Evolutionary conservation across 2,797 vertebrate species (phyloP), one percentile per base, ranked within the genome.

Genomic region (Acanthopagrus latus): DNA sequence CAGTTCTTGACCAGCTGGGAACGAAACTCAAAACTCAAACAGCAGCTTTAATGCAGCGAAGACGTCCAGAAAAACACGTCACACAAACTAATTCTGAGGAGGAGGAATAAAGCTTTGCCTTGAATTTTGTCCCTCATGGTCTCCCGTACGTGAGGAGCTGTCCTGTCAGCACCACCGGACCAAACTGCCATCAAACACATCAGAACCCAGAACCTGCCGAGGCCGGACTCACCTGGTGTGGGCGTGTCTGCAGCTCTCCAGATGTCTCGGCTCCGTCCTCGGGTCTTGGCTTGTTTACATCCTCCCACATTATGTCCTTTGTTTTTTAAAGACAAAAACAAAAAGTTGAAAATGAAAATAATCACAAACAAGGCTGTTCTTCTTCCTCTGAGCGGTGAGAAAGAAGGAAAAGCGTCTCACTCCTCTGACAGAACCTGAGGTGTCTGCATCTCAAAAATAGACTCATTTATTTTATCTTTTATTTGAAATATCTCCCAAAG

Each of bases 191-290:
- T 3, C 51, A n/a, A 41, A 25, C 16, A 12, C 20, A 64, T 18
- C 59, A 8, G 20, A 50, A 48, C 3, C 20, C 18, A 8, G 23
- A 41, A 43, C 17, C 0, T 3, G 1, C 7, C 6, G 7, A 7
- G n/a, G 10, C 5, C 17, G 1, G 57, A 18, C 94, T 91, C 4
- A 94, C 94, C 94, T 93, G 89, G 71, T 56, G 11, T 83, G 27
- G 56, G 63, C 76, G 82, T 17, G 21, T 70, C 62, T 52, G 0
- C 2, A 10, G 33, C 41, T 69, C 82, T 84, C 85, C 86, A 80
- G 74, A 70, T 58, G 80, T 79, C 77, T 88, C 75, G 64, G 77
- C 74, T 56, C 78, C 70, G 82, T 89, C 76, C 83, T 86, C 81
- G 64, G 48, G 12, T 69, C 70, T 74, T 68, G 69, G 71, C 67